These are phyloP conservation scores for Oplegnathus fasciatus DNA, from an alignment of 2,113 vertebrate species.

Conservation along the genomic window DNA sequence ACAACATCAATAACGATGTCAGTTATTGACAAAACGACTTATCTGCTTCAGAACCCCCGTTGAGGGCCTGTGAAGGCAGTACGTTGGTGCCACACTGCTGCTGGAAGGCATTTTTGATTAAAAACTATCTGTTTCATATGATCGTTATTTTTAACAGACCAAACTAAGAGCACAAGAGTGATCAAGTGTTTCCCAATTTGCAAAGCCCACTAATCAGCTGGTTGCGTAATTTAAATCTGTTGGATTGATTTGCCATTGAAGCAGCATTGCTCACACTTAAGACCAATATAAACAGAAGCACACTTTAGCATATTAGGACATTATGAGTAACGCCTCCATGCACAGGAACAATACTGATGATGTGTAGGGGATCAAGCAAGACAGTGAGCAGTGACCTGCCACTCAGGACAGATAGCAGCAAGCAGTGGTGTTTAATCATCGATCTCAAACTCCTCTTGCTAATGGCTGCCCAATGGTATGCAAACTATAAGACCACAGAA, in stretches of 20 bases:
- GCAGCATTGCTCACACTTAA: conserved; percentile 74
- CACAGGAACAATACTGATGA: conserved; percentile 74
- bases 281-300: conserved; percentile 54
- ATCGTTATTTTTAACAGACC: not conserved
- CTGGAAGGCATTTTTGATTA: conserved; percentile 64
- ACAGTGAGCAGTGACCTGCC: conserved; percentile 75
- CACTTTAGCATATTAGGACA: conserved; percentile 72
- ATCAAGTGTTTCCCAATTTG: conserved; percentile 25
- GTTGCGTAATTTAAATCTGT: not conserved
- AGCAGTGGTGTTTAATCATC: conserved; percentile 67
- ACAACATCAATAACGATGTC: conserved; percentile 70
- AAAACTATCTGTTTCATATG: not conserved
- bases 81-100: conserved; percentile 73
- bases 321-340: conserved; percentile 72
- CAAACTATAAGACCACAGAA: conserved; percentile 71
- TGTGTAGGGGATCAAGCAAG: conserved; percentile 77
- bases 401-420: conserved; percentile 76
- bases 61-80: conserved; percentile 62
- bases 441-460: conserved; percentile 62
- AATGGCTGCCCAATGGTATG: conserved; percentile 78
- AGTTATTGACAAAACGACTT: conserved; percentile 70
- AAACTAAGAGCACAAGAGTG: conserved; percentile 19
- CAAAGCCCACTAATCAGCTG: not conserved
- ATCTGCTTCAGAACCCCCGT: conserved; percentile 53
- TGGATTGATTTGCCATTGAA: conserved; percentile 64